Evolutionary conservation across 1,140 invertebrate species (phyloP), one percentile per base, ranked within the genome.

Genomic region (Drosophila burlai): DNA sequence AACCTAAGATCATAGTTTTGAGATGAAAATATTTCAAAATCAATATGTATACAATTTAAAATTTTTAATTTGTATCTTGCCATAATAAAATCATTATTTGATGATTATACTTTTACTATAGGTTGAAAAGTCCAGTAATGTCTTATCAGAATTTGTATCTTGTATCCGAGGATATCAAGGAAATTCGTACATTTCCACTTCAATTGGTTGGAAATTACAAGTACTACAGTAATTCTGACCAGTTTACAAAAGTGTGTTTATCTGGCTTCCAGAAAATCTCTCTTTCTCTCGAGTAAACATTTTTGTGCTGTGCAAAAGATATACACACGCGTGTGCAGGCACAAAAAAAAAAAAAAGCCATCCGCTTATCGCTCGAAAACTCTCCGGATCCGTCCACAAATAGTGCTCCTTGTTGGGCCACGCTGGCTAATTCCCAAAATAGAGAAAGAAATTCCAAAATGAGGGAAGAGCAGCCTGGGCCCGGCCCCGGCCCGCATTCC

Each of bases 361-460:
- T 54, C 13, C 13, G 67, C 66, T 73, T 73, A 73, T 73, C 69
- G 52, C 66, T 72, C 21, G 26, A 8, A 69, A 71, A 54, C 50
- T 54, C 65, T 43, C 11, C 64, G 45, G 26, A 15, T 66, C 61
- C 18, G 61, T 68, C 65, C n/a, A 66, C 59, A 64, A 67, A 64
- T 67, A 68, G 45, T 47, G n/a, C 40, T 43, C 49, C 77, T 74
- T 60, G 76, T 71, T 67, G 62, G 62, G 65, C 46, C 45, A 38
- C 36, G 66, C 76, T 57, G 81, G 72, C 73, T 78, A 71, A 77
- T 63, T 80, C 76, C 77, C 50, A 68, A 87, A 87, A 87, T 87
- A 87, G 84, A 84, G 61, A 24, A 40, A 46, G 18, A 71, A 87
- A 79, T 79, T 87, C 77, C 74, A 74, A 84, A 84, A 81, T 74